These are phyloP conservation scores for Brachyptera risi DNA, from an alignment of 2,888 invertebrate species.

Conservation along the genomic window DNA sequence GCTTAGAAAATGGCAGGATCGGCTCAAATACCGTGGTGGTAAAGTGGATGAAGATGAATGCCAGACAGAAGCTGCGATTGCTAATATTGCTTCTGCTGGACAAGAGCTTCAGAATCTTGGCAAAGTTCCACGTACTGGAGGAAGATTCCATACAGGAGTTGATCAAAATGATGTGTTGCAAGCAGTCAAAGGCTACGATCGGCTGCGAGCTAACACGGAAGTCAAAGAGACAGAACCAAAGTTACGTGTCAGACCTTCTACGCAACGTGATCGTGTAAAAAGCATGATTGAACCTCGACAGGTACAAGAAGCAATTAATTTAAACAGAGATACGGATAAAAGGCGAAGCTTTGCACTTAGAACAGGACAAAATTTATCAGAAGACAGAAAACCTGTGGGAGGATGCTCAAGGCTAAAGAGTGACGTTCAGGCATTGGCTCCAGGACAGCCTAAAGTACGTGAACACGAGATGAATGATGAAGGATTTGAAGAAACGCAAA, in stretches of 20 bases:
- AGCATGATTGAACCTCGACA: constrained; percentile 49
- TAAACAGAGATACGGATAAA: background rate
- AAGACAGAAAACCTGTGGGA: background rate
- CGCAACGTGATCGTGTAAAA: constrained; percentile 44
- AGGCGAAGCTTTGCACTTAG: constrained; percentile 22
- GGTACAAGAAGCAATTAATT: constrained; percentile 40
- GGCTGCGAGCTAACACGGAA: background rate
- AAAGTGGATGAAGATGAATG: constrained; percentile 39
- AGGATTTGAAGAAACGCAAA: constrained; percentile 88
- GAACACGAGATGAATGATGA: constrained; percentile 80
- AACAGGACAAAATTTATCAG: constrained; percentile 2
- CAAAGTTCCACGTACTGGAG: constrained; percentile 43
- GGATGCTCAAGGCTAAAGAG: constrained; percentile 27
- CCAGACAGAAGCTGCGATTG: constrained; percentile 43
- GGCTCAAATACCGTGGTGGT: constrained; percentile 51
- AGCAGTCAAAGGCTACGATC: background rate
- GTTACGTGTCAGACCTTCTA: constrained; percentile 31
- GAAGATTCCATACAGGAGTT: constrained; percentile 63
- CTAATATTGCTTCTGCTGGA: constrained; percentile 44
- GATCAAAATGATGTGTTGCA: constrained; percentile 55
- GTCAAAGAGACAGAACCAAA: background rate
- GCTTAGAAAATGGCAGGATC: constrained; percentile 66
- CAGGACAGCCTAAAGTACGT: constrained; percentile 41
- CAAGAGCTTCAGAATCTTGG: constrained; percentile 47
- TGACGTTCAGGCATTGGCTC: constrained; percentile 48